Evolutionary conservation across 2,888 invertebrate species (phyloP).

Genomic region (Acronicta aceris): DNA sequence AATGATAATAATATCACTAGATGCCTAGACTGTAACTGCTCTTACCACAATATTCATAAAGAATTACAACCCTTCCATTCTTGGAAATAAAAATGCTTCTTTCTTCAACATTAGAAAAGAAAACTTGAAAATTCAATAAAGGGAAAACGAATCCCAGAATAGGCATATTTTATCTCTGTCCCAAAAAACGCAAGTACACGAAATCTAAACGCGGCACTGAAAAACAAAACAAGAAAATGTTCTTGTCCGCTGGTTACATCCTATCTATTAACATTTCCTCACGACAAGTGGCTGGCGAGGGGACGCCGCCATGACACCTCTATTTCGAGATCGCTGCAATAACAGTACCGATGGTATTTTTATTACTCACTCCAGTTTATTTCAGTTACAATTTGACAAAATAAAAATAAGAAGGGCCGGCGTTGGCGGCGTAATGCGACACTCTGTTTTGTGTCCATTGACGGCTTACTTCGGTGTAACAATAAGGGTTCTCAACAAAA

Average conservation of each 20-base stretch:
- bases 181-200: constrained; percentile 21
- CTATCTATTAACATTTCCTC: constrained; percentile 61
- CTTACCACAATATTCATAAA: no score
- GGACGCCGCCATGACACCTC: constrained; percentile 71
- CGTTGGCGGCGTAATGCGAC: constrained; percentile 72
- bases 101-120: no score
- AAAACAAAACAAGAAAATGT: constrained; percentile 42
- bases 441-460: constrained; percentile 66
- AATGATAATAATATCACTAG: no score
- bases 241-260: constrained; percentile 58
- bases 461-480: constrained; percentile 27
- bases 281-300: constrained; percentile 62
- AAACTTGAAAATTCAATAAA: no score
- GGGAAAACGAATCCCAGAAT: no score
- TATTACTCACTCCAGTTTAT: constrained; percentile 87
- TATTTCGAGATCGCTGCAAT: constrained; percentile 82
- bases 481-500: constrained; percentile 19
- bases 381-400: constrained; percentile 89
- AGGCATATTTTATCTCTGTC: constrained; percentile 6
- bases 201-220: constrained; percentile 34
- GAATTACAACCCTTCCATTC: no score
- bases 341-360: constrained; percentile 88
- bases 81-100: no score
- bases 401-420: constrained; percentile 85
- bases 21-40: no score